These are phyloP conservation scores for Phortica variegata DNA, from an alignment of 1,140 invertebrate species.

Conservation along the genomic window DNA sequence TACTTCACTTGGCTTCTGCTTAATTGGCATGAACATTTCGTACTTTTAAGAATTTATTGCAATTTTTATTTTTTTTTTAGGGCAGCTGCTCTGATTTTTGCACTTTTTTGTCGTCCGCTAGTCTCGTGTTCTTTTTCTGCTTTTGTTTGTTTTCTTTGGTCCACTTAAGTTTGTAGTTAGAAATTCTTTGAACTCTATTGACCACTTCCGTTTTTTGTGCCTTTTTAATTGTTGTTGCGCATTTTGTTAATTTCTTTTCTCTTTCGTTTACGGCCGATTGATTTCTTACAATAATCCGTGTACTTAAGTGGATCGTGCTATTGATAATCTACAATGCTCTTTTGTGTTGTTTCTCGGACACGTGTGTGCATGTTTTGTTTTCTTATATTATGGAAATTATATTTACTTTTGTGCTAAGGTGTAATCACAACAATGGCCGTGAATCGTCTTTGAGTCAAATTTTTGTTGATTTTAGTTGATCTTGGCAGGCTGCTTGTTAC, in stretches of 20 bases:
- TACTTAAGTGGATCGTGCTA: slow-evolving; percentile 37
- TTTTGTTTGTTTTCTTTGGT: slow-evolving; percentile 14
- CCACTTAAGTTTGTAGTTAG: slow-evolving; percentile 32
- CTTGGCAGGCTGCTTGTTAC: too few species aligned
- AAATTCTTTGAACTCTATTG: slow-evolving; percentile 24
- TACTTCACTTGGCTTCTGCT: slow-evolving; percentile 41
- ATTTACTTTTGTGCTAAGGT: too few species aligned
- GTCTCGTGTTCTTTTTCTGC: slow-evolving; percentile 20
- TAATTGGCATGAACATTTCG: slow-evolving; percentile 30
- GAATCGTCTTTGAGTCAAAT: too few species aligned
- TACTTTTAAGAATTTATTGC: slow-evolving; percentile 14
- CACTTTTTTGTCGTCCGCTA: background rate
- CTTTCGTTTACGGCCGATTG: slow-evolving; percentile 19
- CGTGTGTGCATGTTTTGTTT: too few species aligned
- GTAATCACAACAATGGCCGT: too few species aligned
- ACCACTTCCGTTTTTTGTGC: slow-evolving; percentile 43
- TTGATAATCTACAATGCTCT: too few species aligned
- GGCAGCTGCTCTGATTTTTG: slow-evolving; percentile 32
- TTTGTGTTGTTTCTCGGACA: too few species aligned
- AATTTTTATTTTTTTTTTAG: slow-evolving; percentile 9
- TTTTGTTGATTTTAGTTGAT: too few species aligned
- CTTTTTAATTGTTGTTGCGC: slow-evolving; percentile 5
- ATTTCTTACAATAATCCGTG: slow-evolving; percentile 10
- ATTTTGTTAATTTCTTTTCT: slow-evolving; percentile 22
- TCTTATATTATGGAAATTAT: too few species aligned